Conservation (phyloP, 2,113 vertebrate species). For the Eurypyga helias region DNA sequence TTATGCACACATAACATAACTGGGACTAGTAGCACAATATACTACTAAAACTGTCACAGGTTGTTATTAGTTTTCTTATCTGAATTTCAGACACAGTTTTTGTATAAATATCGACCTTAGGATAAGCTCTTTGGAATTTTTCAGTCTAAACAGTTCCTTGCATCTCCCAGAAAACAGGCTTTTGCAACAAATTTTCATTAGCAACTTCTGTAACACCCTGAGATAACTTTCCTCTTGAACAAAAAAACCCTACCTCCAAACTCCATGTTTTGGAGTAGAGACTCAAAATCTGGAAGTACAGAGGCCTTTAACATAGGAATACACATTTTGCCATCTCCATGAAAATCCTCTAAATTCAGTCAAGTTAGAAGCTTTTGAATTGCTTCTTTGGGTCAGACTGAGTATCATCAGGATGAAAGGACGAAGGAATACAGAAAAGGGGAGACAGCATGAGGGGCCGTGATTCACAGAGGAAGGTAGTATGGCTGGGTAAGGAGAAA, state of each 20-base stretch:
- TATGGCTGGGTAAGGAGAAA: background rate
- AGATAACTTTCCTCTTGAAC: background rate
- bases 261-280: background rate
- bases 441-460: fast-evolving
- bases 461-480: background rate
- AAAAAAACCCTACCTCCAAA: background rate
- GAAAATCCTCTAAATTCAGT: background rate
- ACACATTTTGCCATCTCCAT: background rate
- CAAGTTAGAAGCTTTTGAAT: background rate
- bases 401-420: background rate
- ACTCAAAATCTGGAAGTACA: background rate
- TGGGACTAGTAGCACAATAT: background rate
- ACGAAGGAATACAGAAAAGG: background rate
- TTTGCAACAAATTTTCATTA: background rate
- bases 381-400: background rate
- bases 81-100: background rate
- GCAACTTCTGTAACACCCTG: background rate
- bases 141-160: background rate
- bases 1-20: background rate
- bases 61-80: background rate
- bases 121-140: background rate
- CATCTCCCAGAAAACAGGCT: background rate
- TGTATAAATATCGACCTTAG: background rate
- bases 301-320: background rate
- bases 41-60: background rate